Percentiles rank a stretch among this genome's conserved stretches.
Conservation (phyloP, 2,113 vertebrate species). For the Cettia cetti region DNA sequence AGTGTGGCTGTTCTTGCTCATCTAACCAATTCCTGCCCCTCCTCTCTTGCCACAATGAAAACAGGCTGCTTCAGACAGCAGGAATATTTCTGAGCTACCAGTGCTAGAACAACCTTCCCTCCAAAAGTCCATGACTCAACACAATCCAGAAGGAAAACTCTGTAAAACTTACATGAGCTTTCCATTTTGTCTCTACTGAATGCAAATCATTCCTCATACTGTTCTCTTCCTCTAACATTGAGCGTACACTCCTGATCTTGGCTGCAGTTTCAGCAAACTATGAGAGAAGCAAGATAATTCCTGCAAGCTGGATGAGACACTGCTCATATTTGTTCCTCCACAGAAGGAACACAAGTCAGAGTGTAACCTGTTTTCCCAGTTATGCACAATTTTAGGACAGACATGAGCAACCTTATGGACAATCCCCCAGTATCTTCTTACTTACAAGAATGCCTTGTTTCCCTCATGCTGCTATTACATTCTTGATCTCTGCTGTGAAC, state of each 20-base stretch:
- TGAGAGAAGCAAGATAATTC: background rate
- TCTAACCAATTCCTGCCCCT: background rate
- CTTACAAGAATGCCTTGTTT: background rate
- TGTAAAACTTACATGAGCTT: background rate
- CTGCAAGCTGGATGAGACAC: background rate
- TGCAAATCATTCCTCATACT: background rate
- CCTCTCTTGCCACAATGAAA: background rate
- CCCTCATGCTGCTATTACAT: accelerated
- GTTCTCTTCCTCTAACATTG: background rate
- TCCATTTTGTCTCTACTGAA: background rate
- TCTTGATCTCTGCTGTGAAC: background rate
- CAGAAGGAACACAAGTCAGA: background rate
- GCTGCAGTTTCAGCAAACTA: background rate
- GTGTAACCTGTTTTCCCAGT: background rate
- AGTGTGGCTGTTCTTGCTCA: background rate
- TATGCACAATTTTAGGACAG: background rate
- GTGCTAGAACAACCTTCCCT: background rate
- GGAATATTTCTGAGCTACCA: background rate
- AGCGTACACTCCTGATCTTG: background rate
- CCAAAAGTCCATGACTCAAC: background rate
- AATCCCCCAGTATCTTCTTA: accelerated
- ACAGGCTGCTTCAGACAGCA: background rate
- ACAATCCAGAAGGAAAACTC: background rate
- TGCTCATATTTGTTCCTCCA: background rate
- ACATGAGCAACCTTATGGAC: background rate